These are phyloP conservation scores for Heteronetta atricapilla DNA, from an alignment of 2,113 vertebrate genomes.

Conservation along the genomic window DNA sequence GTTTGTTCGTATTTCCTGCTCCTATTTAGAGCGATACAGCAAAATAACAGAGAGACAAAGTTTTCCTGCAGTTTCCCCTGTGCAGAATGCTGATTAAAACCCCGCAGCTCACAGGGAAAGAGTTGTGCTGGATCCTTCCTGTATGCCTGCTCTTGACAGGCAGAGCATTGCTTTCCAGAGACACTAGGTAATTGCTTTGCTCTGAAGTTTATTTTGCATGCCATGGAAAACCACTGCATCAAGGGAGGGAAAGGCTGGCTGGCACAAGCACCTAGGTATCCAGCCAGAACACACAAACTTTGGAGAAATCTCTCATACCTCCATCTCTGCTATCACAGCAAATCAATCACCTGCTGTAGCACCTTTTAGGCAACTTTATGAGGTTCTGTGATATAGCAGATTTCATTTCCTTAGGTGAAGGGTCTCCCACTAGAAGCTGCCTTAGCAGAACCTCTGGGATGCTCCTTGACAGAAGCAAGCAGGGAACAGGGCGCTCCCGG, in stretches of 20 bases:
- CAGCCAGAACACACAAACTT: neutral
- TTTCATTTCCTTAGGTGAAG: neutral
- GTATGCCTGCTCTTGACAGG: neutral
- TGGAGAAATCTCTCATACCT: neutral
- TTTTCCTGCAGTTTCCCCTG: neutral
- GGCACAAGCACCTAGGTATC: neutral
- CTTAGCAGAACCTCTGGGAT: neutral
- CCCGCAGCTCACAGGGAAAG: neutral
- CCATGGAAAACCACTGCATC: neutral
- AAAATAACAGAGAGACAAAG: neutral
- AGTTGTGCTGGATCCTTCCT: neutral
- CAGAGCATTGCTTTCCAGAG: neutral
- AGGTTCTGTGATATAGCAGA: neutral
- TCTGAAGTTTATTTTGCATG: neutral
- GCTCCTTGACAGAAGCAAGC: neutral
- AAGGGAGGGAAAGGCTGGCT: neutral
- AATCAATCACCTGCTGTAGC: neutral
- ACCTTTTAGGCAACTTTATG: neutral
- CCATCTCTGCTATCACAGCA: neutral
- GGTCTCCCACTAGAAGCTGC: neutral
- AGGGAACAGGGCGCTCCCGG: neutral
- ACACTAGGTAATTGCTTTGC: neutral
- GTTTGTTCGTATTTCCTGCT: neutral
- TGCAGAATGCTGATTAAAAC: slow-evolving; percentile 6
- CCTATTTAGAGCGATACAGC: neutral